Percentiles rank a stretch among this genome's conserved stretches.
Evolutionary conservation across 2,888 invertebrate species (phyloP).

Genomic region (Macaria notata): DNA sequence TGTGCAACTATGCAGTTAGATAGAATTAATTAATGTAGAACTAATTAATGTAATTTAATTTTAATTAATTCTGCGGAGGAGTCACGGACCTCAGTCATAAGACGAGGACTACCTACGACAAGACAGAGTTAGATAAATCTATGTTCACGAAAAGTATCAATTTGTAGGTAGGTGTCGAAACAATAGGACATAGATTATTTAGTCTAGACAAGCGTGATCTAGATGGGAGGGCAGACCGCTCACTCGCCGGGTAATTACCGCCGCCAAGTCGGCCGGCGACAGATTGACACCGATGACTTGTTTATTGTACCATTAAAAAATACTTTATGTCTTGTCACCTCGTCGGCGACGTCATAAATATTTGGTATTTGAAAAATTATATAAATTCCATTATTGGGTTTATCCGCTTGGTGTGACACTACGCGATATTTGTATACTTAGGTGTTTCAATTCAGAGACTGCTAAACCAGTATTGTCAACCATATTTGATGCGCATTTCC

Average conservation of each 20-base stretch:
- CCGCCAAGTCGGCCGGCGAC: constrained; percentile 61
- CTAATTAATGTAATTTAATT: too few relatives aligned
- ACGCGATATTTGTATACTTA: too few relatives aligned
- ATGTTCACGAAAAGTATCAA: too few relatives aligned
- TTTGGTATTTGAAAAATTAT: constrained; percentile 48
- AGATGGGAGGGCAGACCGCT: constrained; percentile 41
- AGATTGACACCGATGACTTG: constrained; percentile 73
- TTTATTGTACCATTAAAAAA: constrained; percentile 63
- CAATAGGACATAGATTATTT: constrained; percentile 11
- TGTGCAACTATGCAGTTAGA: too few relatives aligned
- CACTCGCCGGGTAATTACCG: constrained; percentile 66
- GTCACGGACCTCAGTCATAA: too few relatives aligned
- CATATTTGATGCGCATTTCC: constrained; percentile 22
- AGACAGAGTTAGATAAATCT: too few relatives aligned
- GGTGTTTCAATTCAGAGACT: too few relatives aligned
- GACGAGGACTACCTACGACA: too few relatives aligned
- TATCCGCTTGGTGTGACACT: constrained; percentile 38
- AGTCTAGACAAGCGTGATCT: constrained; percentile 31
- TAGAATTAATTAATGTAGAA: too few relatives aligned
- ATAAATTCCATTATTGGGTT: constrained; percentile 57
- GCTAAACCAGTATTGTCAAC: too few relatives aligned
- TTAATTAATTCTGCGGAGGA: too few relatives aligned
- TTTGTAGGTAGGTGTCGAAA: constrained; percentile 5
- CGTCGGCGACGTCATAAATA: constrained; percentile 45
- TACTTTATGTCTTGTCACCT: constrained; percentile 50